Evolutionary conservation across 2,113 vertebrate genomes (phyloP).

Genomic region (Apeltes quadracus): DNA sequence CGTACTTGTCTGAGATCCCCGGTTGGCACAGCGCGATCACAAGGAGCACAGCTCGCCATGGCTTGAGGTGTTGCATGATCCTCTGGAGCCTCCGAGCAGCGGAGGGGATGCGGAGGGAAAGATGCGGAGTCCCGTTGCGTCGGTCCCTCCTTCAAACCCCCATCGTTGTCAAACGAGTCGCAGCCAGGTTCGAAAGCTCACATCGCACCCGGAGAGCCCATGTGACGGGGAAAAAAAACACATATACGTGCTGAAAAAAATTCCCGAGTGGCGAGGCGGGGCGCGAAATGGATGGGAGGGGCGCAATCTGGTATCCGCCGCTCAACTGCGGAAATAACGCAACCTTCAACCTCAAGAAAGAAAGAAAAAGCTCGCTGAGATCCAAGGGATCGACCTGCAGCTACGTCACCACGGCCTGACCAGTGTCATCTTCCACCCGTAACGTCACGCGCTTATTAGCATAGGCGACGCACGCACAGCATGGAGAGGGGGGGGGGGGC

Average conservation of each 20-base stretch:
- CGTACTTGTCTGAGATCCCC: slow-evolving; percentile 71
- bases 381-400: slow-evolving; percentile 14
- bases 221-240: slow-evolving; percentile 8
- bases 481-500: not conserved
- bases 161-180: slow-evolving; percentile 43
- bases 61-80: slow-evolving; percentile 69
- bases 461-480: not conserved
- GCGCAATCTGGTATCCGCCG: slow-evolving; percentile 30
- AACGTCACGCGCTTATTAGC: slow-evolving; percentile 24
- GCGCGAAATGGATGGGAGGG: slow-evolving; percentile 9
- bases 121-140: slow-evolving; percentile 22
- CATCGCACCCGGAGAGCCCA: slow-evolving; percentile 17
- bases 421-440: not conserved
- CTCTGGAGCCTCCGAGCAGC: slow-evolving; percentile 33
- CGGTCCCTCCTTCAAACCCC: slow-evolving; percentile 46
- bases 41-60: slow-evolving; percentile 71
- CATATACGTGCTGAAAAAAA: slow-evolving; percentile 1
- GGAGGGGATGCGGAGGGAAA: slow-evolving; percentile 33
- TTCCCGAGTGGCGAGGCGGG: slow-evolving; percentile 45
- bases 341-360: not conserved
- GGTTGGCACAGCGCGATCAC: slow-evolving; percentile 55
- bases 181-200: slow-evolving; percentile 36
- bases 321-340: slow-evolving; percentile 51
- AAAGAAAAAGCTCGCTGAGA: slow-evolving; percentile 11
- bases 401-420: slow-evolving; percentile 45